Evolutionary conservation across 2,113 vertebrate species (phyloP), one percentile per base, ranked within the genome.

Genomic region (Bungarus multicinctus): DNA sequence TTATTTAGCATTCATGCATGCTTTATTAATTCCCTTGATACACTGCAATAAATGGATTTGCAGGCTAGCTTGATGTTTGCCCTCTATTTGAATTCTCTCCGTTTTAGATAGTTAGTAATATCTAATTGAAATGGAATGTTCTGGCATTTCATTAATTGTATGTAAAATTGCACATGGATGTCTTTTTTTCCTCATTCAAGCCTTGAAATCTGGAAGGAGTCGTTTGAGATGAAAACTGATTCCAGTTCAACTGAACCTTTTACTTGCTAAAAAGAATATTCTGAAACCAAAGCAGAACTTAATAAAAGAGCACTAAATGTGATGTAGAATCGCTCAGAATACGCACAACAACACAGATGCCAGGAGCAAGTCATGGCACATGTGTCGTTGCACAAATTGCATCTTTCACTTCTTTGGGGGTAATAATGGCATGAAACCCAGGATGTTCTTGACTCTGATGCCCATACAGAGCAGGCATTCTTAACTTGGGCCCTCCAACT

Each of bases 401-500:
- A 30, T 64, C 60, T 30, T 64, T 64, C 10, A 27, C 9, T 25
- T 60, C 23, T 60, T 60, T 27, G 58, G 25, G 25, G 25, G 58
- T 25, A 60, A 60, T 11, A 5, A 30, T 30, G 10, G 14, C 27
- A 69, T 14, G 30, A 69, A n/a, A n/a, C 60, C 12, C 60, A n/a
- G 30, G 60, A n/a, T n/a, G 11, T 69, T 69, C 30, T n/a, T 69
- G 30, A 69, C 30, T n/a, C 30, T 4, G 12, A 69, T 69, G 30
- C 30, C 30, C 12, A 30, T n/a, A 12, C 60, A 69, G 27, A 14
- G 60, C 60, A 64, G 60, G 10, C 1, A n/a, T 64, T 64, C 60
- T 64, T 64, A 64, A n/a, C 10, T 25, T 69, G 30, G 30, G 34
- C 57, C 92, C 90, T 91, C 85, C 95, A 91, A 43, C 30, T 4